Evolutionary conservation across 2,888 invertebrate genomes (phyloP), one percentile per base, ranked within the genome.

Genomic region (Hypsopygia costalis): DNA sequence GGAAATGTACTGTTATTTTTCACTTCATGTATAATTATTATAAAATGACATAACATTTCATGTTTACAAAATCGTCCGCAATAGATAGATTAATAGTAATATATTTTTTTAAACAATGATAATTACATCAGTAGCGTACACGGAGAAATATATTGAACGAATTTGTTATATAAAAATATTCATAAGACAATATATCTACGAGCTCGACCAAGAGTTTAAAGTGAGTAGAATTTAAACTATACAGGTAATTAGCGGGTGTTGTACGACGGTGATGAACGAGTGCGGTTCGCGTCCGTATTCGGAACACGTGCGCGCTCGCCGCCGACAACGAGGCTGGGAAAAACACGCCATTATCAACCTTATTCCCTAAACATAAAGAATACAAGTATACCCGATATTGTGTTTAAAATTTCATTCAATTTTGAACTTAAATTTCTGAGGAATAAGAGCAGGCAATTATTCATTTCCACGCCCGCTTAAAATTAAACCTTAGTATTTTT

Each of bases 201-300:
- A 25, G 25, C 6, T 25, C 2, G 25, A 6, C 6, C 25, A 33
- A 7, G 33, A 29, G 43, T 44, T 52, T 49, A 51, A 52, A 51
- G 48, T 46, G 54, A 51, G 49, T 46, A 40, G 52, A 60, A 54
- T 58, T 51, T 58, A 51, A 60, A 57, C 52, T 56, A 52, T 49
- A 52, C 49, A 48, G 53, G 53, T 58, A 62, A 62, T 59, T 56
- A 62, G 58, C 52, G 52, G 52, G 44, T 46, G 47, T 45, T 40
- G 52, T 47, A 43, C 25, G 25, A 25, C 25, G 40, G 51, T 53
- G 57, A 61, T 58, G 55, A 52, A 58, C 52, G 60, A 46, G 42
- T 43, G 35, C 25, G 25, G 25, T 25, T 1, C 25, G 27, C 21
- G 34, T 9, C 29, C 34, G 30, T 41, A 49, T 44, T 41, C 50